Evolutionary conservation across 37 sponge, comb jelly and placozoan species (phyloP).

Genomic region (Ianthella basta): DNA sequence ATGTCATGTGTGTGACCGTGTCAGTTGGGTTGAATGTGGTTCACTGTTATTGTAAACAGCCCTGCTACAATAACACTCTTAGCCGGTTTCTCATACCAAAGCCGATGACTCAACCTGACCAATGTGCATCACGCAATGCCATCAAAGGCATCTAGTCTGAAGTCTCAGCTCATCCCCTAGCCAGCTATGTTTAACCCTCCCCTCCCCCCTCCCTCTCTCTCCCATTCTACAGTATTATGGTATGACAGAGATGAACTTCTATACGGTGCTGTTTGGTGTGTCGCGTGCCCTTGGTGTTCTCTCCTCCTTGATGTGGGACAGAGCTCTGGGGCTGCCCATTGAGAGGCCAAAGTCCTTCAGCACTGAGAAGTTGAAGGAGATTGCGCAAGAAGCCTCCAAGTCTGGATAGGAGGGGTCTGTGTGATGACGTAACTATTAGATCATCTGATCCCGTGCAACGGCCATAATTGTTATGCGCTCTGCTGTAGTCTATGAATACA

Average conservation of each 20-base stretch:
- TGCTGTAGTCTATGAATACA: too few species aligned
- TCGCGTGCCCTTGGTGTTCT: slow-evolving; percentile 98
- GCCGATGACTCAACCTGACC: too few species aligned
- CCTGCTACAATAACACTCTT: too few species aligned
- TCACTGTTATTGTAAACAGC: too few species aligned
- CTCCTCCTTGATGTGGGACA: slow-evolving; percentile 95
- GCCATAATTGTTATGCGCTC: too few species aligned
- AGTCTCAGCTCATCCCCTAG: too few species aligned
- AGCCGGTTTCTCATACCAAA: too few species aligned
- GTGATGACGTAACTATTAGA: too few species aligned
- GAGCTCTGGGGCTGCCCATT: slow-evolving; percentile 95
- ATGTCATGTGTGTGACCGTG: too few species aligned
- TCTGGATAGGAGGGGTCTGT: background rate
- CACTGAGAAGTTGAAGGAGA: slow-evolving; percentile 86
- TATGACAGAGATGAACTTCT: slow-evolving; percentile 96
- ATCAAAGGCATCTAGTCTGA: too few species aligned
- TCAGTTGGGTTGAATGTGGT: background rate
- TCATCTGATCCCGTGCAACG: too few species aligned
- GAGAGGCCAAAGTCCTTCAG: slow-evolving; percentile 98
- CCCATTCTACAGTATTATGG: slow-evolving; percentile 83
- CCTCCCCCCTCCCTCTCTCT: background rate
- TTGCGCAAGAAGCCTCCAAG: slow-evolving; percentile 44
- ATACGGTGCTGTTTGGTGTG: slow-evolving; percentile 99
- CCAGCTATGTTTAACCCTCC: background rate
- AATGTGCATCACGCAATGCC: too few species aligned